Conservation (phyloP, 1,140 invertebrate species). For the Drosophila takahashii region DNA sequence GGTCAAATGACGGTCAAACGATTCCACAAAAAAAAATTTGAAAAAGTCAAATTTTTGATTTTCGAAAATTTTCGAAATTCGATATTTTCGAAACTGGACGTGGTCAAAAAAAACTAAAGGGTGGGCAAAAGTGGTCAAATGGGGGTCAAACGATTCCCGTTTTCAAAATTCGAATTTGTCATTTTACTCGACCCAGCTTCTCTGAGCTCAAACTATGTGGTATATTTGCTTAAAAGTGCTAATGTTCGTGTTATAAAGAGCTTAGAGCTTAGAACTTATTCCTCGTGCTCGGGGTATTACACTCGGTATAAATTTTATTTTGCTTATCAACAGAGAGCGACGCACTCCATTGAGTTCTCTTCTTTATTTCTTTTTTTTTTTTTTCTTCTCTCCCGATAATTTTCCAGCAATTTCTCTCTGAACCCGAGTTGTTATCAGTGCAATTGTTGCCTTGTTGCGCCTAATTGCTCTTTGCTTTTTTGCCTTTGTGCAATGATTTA, state of each 20-base stretch:
- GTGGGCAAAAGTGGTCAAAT: too few relatives aligned
- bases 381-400: constrained; percentile 6
- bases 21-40: too few relatives aligned
- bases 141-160: too few relatives aligned
- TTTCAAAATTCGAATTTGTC: too few relatives aligned
- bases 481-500: constrained; percentile 42
- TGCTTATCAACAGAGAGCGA: constrained; percentile 34
- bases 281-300: constrained; percentile 19
- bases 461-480: constrained; percentile 43
- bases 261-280: constrained; percentile 10
- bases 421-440: constrained; percentile 32
- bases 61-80: too few relatives aligned
- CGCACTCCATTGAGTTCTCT: not conserved
- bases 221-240: constrained; percentile 6
- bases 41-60: too few relatives aligned
- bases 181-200: too few relatives aligned
- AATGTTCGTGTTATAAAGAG: not conserved
- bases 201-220: not conserved
- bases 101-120: too few relatives aligned
- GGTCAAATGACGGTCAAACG: too few relatives aligned
- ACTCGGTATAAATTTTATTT: constrained; percentile 31
- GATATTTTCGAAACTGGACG: too few relatives aligned
- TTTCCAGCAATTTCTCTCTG: constrained; percentile 24
- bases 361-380: too few relatives aligned
- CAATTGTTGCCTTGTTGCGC: constrained; percentile 42